Conservation (phyloP, 2,797 vertebrate genomes). For the Spinus olivaceus region DNA sequence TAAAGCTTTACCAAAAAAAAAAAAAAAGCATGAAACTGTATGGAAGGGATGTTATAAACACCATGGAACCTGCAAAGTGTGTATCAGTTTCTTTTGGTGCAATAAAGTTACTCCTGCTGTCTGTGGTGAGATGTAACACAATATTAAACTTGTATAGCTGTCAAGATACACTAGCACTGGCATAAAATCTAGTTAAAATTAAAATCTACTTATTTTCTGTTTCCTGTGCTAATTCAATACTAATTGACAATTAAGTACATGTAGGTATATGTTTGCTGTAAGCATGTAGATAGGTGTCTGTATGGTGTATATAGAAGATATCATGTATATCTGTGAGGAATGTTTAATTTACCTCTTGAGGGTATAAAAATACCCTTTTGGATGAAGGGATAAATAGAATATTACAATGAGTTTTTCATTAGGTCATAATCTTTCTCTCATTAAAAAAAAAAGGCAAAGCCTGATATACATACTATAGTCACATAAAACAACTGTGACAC, state of each 20-base stretch:
- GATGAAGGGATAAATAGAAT: background rate
- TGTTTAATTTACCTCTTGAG: background rate
- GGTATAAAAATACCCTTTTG: background rate
- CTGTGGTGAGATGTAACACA: background rate
- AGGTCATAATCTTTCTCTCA: background rate
- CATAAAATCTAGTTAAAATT: background rate
- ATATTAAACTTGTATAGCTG: background rate
- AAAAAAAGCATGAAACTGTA: background rate
- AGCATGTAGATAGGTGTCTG: background rate
- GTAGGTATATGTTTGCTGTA: background rate
- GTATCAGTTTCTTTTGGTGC: background rate
- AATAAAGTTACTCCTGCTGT: background rate
- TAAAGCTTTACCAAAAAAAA: background rate
- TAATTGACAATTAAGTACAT: background rate
- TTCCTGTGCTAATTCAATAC: background rate
- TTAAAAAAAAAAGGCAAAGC: background rate
- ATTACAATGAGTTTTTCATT: background rate
- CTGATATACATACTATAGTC: rapidly evolving
- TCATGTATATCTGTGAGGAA: background rate
- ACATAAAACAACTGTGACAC: background rate
- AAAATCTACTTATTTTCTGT: background rate
- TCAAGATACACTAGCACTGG: background rate
- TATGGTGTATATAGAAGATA: background rate
- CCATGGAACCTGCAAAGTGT: background rate
- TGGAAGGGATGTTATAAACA: background rate